Base-by-base conservation (phyloP, 2,888 invertebrate species). In the Drosophila cognata region DNA sequence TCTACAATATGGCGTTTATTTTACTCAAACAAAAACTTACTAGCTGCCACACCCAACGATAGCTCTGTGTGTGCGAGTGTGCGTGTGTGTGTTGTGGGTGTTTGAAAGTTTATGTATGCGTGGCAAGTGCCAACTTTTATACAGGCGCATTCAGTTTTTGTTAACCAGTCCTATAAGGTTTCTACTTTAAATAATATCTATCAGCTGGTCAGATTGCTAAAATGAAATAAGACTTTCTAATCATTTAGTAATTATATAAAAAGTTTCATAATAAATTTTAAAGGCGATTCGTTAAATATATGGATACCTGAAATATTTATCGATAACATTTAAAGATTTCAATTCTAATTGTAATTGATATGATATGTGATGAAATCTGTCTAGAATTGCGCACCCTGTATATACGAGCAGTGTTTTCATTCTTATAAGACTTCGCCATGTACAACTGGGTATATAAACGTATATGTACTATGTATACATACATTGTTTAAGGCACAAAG, bases 1-100 rank as follows among this genome's bases (percentile, higher is more conserved):
- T 90, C 87, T 89, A 82, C 81, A 85, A 82, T 84, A 89, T 89
- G 89, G 85, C 89, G 86, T 84, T 89, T 80, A 89, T 86, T 88
- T 84, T 84, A 84, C 88, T 88, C 88, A 89, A 84, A 86, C 89
- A 84, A 88, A 88, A 88, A 89, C 89, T 79, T 77, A 77, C 82
- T 80, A 73, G 80, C 84, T 74, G 77, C 61, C 48, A 64, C 57
- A 63, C 59, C 57, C 55, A 63, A 52, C 60, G 31, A 16, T 61
- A 21, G 7, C 1, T 55, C 33, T 63, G 21, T 31, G 56, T 31
- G 43, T 13, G 53, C 28, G 46, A 25, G 62, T n/a, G 61, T 62
- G 59, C 8, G 29, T 38, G 43, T 11, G 38, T 3, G 29, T 38
- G 43, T 35, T 55, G 63, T 63, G 62, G 16, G 53, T 50, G 61